These are phyloP conservation scores for Saccopteryx bilineata DNA, from an alignment of 2,113 vertebrate species.

Conservation along the genomic window DNA sequence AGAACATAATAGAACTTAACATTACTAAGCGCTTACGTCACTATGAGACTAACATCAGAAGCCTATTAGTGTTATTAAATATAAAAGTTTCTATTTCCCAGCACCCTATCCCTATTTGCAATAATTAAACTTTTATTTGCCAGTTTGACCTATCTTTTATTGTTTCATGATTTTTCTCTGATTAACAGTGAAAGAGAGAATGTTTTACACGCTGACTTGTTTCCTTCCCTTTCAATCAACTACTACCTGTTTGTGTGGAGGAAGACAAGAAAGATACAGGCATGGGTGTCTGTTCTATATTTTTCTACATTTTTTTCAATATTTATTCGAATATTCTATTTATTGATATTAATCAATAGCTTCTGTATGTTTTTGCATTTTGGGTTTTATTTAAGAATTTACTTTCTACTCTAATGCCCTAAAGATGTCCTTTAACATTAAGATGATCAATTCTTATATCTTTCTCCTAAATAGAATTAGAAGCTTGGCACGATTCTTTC, in stretches of 20 bases:
- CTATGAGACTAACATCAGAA: background rate
- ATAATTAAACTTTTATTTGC: background rate
- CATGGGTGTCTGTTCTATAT: background rate
- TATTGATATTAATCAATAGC: background rate
- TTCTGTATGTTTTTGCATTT: background rate
- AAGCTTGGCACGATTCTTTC: background rate
- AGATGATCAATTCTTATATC: background rate
- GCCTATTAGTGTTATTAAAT: background rate
- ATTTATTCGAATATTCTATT: background rate
- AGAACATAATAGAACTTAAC: background rate
- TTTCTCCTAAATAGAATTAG: background rate
- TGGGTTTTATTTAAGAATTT: conserved; percentile 13
- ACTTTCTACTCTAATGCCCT: background rate
- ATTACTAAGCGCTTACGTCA: background rate
- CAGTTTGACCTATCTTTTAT: background rate
- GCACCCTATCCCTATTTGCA: background rate
- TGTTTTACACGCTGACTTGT: background rate
- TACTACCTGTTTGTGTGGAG: background rate
- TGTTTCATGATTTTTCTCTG: background rate
- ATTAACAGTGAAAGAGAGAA: background rate
- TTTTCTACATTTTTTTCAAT: background rate
- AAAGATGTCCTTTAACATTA: background rate
- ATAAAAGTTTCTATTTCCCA: background rate
- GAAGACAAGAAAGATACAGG: accelerated
- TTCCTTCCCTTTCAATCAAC: background rate